Percentiles rank a stretch among this genome's conserved stretches.
Evolutionary conservation across 2,888 invertebrate species (phyloP).

Genomic region (Polyommatus iphigenia): DNA sequence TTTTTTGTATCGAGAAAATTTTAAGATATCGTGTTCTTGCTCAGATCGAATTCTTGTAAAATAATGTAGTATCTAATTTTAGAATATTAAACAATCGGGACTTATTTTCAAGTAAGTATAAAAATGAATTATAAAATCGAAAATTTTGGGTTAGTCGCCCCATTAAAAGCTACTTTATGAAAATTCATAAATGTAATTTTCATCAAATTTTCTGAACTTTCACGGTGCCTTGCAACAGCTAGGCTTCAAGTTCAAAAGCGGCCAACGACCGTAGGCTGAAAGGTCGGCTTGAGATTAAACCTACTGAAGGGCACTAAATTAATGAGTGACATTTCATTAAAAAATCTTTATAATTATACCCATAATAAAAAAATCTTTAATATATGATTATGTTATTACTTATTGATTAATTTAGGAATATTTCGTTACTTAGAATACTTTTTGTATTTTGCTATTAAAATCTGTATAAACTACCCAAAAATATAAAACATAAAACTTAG

Average conservation of each 20-base stretch:
- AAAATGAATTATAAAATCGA: too few relatives aligned
- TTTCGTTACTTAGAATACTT: not conserved
- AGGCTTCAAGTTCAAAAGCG: constrained; percentile 7
- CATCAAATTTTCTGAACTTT: not conserved
- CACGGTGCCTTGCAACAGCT: not conserved
- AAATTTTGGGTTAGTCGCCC: too few relatives aligned
- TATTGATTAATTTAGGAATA: not conserved
- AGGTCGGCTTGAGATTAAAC: not conserved
- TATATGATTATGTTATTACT: too few relatives aligned
- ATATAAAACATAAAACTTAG: not conserved
- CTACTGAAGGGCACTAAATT: not conserved
- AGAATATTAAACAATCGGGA: too few relatives aligned
- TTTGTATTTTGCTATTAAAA: not conserved
- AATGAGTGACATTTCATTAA: not conserved
- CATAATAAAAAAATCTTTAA: too few relatives aligned
- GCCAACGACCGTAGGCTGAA: constrained; percentile 15
- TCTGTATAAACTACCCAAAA: not conserved
- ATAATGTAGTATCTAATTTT: too few relatives aligned
- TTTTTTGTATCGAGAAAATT: too few relatives aligned
- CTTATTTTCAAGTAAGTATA: too few relatives aligned
- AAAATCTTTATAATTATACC: not conserved
- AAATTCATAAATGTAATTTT: not conserved
- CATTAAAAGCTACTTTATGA: not conserved
- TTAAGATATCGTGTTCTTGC: too few relatives aligned
- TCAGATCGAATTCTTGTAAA: too few relatives aligned